phyloP scores from a whole-genome alignment of 1,140 invertebrate genomes.

The Leptinotarsa texana region DNA sequence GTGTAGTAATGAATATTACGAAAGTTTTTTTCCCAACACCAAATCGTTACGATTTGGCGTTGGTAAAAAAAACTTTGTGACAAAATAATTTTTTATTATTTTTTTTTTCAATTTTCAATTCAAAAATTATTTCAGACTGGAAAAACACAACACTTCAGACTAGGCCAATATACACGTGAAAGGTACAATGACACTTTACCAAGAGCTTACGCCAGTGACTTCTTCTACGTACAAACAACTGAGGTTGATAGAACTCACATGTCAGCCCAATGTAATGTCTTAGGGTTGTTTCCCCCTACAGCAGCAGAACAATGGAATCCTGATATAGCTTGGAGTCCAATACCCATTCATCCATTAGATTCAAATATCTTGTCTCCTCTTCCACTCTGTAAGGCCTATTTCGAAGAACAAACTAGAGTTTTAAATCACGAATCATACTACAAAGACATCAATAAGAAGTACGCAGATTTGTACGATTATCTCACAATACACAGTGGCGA shows the following conservation, averaged over 20 bases:
- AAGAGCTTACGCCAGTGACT: slow-evolving; percentile 62
- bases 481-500: background rate
- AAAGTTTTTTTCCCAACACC: too few relatives aligned
- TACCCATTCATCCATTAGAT: slow-evolving; percentile 69
- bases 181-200: slow-evolving; percentile 70
- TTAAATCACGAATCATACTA: background rate
- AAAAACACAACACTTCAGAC: slow-evolving; percentile 70
- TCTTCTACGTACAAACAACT: slow-evolving; percentile 72
- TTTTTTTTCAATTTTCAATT: too few relatives aligned
- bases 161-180: slow-evolving; percentile 73
- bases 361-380: background rate
- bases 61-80: too few relatives aligned
- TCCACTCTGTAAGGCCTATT: background rate
- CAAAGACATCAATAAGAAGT: background rate
- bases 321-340: slow-evolving; percentile 78
- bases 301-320: slow-evolving; percentile 70
- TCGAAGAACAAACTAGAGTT: background rate
- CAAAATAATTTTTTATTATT: too few relatives aligned
- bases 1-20: too few relatives aligned
- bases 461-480: background rate
- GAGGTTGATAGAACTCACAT: slow-evolving; percentile 79
- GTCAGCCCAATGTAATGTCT: slow-evolving; percentile 79
- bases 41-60: too few relatives aligned
- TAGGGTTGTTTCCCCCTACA: slow-evolving; percentile 77
- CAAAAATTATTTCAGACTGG: slow-evolving; percentile 63